Evolutionary conservation across 2,113 vertebrate genomes (phyloP).

Genomic region (Eleginops maclovinus): DNA sequence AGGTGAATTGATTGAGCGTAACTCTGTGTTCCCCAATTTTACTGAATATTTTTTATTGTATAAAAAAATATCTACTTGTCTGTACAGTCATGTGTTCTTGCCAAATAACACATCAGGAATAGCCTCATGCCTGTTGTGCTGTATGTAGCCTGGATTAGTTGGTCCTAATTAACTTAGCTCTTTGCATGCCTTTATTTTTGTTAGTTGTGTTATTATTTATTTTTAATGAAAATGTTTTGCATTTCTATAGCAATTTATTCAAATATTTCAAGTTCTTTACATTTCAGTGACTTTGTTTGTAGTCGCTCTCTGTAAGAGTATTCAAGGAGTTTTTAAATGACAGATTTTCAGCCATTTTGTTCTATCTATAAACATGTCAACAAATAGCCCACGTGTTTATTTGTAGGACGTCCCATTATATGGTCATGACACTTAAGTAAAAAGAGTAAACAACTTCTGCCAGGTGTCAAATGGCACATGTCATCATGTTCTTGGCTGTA

Average conservation of each 20-base stretch:
- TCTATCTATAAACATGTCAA: slow-evolving; percentile 24
- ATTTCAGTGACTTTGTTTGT: slow-evolving; percentile 51
- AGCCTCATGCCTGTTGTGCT: slow-evolving; percentile 39
- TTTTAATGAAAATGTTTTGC: slow-evolving; percentile 58
- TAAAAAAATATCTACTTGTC: slow-evolving; percentile 57
- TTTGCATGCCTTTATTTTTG: slow-evolving; percentile 65
- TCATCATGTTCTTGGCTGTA: slow-evolving; percentile 29
- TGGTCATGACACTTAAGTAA: neutral
- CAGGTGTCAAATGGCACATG: slow-evolving; percentile 27
- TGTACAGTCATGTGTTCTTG: slow-evolving; percentile 70
- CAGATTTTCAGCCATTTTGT: slow-evolving; percentile 13
- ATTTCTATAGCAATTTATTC: slow-evolving; percentile 50
- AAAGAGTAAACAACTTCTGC: slow-evolving; percentile 19
- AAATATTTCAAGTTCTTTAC: slow-evolving; percentile 63
- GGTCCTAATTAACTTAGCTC: slow-evolving; percentile 63
- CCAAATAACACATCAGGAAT: slow-evolving; percentile 57
- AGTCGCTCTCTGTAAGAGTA: slow-evolving; percentile 13
- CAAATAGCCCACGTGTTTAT: slow-evolving; percentile 33
- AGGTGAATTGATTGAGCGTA: slow-evolving; percentile 21
- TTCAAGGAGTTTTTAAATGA: slow-evolving; percentile 30
- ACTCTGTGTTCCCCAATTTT: slow-evolving; percentile 16
- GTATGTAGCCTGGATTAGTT: slow-evolving; percentile 54
- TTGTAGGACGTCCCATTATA: slow-evolving; percentile 34
- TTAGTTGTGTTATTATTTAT: slow-evolving; percentile 76
- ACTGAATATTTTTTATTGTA: slow-evolving; percentile 64